phyloP scores from a whole-genome alignment of 2,113 vertebrate species.

The Catharus bicknelli region DNA sequence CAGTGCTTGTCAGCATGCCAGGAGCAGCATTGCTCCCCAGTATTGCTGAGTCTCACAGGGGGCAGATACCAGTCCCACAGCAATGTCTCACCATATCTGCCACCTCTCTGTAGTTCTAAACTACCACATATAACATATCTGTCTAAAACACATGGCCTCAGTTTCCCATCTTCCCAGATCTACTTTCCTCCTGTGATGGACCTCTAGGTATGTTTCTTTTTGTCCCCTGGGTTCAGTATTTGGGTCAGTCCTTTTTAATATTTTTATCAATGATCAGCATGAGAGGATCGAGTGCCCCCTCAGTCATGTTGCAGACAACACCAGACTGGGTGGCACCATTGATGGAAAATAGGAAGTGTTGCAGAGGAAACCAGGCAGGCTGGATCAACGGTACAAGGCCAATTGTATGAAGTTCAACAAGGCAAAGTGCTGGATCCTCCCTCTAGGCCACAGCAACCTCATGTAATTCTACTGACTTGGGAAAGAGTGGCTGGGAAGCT shows the following conservation, averaged over 20 bases:
- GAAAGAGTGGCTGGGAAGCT: neutral
- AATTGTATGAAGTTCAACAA: neutral
- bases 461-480: neutral
- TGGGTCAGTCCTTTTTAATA: neutral
- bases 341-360: neutral
- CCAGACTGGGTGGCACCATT: too few relatives aligned
- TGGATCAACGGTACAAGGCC: neutral
- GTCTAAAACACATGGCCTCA: neutral
- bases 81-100: neutral
- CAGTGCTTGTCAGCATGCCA: neutral
- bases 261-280: too few relatives aligned
- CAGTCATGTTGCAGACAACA: neutral
- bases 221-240: neutral
- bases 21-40: neutral
- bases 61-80: neutral
- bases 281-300: neutral
- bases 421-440: neutral
- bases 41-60: neutral
- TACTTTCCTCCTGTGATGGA: neutral
- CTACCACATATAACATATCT: neutral
- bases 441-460: neutral
- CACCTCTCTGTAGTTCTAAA: neutral
- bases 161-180: neutral
- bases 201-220: neutral
- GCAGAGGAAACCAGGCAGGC: neutral